These are phyloP conservation scores for Phyllotreta cruciferae DNA, from an alignment of 2,888 invertebrate species.

Conservation along the genomic window DNA sequence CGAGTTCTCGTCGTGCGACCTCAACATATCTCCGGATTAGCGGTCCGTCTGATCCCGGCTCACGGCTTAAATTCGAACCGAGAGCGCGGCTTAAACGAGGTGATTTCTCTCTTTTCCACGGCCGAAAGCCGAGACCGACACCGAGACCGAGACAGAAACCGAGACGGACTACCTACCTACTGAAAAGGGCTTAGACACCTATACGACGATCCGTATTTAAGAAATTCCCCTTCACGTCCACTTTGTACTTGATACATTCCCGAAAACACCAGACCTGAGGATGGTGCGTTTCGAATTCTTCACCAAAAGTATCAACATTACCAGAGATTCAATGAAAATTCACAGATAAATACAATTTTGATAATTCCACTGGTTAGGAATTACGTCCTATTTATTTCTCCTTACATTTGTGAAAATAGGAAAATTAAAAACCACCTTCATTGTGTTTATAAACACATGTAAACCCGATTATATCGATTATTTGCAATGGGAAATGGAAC, in stretches of 20 bases:
- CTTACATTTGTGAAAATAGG: no score
- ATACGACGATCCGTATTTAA: constrained; percentile 13
- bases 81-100: constrained; percentile 47
- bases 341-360: no score
- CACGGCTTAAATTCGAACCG: constrained; percentile 49
- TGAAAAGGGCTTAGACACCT: constrained; percentile 28
- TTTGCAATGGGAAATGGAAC: constrained; percentile 1
- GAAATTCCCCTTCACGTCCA: constrained; percentile 1
- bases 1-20: constrained; percentile 62
- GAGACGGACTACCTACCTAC: constrained; percentile 14
- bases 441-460: no score
- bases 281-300: background rate
- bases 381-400: no score
- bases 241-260: no score
- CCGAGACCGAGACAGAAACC: background rate
- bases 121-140: constrained; percentile 1
- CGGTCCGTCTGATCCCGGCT: constrained; percentile 61
- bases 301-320: background rate
- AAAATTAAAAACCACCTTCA: no score
- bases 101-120: constrained; percentile 48
- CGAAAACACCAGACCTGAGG: background rate
- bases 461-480: background rate
- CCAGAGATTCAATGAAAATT: no score
- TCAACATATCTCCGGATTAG: constrained; percentile 73
- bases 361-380: no score